Percentiles rank a stretch among this genome's conserved stretches.
phyloP scores from a whole-genome alignment of 1,140 invertebrate species.

The Orchestia grillus region DNA sequence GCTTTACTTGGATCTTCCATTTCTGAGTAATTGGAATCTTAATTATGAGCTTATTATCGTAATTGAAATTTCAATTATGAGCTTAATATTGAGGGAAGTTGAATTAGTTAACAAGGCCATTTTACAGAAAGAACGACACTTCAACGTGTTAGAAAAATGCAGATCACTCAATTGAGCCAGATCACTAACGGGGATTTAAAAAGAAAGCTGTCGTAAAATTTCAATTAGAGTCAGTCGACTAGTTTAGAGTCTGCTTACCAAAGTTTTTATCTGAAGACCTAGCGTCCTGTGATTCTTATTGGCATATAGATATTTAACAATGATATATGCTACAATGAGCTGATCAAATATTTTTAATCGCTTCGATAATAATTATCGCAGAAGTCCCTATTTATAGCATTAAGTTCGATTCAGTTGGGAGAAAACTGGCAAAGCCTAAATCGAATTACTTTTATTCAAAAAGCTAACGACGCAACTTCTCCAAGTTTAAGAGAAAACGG shows the following conservation, averaged over 20 bases:
- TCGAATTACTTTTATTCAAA: not conserved
- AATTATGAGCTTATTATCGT: not conserved
- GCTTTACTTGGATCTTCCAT: not conserved
- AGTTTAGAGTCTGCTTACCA: not conserved
- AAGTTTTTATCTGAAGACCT: not conserved
- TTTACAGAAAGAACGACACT: not conserved
- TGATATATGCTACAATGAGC: not conserved
- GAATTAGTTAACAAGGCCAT: not conserved
- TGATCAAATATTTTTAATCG: not conserved
- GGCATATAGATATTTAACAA: not conserved
- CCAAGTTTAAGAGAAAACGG: not conserved
- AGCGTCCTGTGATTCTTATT: not conserved
- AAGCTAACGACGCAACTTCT: not conserved
- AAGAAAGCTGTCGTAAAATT: not conserved
- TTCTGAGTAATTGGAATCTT: not conserved
- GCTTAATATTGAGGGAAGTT: not conserved
- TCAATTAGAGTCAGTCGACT: not conserved
- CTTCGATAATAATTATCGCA: too few species aligned
- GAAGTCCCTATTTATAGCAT: not conserved
- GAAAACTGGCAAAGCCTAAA: not conserved
- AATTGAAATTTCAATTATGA: not conserved
- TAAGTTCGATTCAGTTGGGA: not conserved
- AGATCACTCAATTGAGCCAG: not conserved
- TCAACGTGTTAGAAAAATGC: not conserved
- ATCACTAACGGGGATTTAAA: not conserved